Conservation (phyloP, 2,888 invertebrate species). For the Tenthredo scrophulariae region DNA sequence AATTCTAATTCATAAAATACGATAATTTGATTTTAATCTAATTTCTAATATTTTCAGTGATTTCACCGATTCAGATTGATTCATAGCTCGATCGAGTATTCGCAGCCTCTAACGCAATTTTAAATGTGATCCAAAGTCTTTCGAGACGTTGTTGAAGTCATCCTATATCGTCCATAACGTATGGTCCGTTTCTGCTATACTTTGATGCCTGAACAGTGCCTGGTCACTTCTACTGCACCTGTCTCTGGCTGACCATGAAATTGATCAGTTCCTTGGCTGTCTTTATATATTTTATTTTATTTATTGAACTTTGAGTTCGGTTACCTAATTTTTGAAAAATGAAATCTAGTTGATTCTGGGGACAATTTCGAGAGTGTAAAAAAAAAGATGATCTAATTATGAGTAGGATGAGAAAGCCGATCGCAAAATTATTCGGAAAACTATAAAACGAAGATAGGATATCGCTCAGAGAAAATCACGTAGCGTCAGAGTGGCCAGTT, state of each 20-base stretch:
- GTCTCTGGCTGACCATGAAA: slow-evolving; percentile 13
- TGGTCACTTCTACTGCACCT: neutral
- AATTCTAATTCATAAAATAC: neutral
- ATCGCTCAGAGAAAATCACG: slow-evolving; percentile 10
- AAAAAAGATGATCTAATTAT: neutral
- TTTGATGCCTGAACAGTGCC: neutral
- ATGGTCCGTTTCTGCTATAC: neutral
- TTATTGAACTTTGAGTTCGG: neutral
- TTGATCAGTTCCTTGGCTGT: neutral
- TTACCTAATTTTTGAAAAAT: neutral
- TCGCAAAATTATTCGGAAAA: neutral
- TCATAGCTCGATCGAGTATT: neutral
- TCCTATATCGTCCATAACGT: neutral
- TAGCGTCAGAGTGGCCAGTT: slow-evolving; percentile 38
- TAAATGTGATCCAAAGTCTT: neutral
- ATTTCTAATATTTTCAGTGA: neutral
- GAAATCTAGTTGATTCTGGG: too few species aligned
- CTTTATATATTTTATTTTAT: neutral
- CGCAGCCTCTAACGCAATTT: neutral
- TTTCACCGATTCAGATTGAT: neutral
- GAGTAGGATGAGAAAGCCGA: neutral
- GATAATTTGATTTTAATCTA: neutral
- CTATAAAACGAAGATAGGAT: neutral
- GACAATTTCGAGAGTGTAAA: neutral
- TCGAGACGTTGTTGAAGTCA: neutral